Percentiles rank a stretch among this genome's conserved stretches.
Evolutionary conservation across 2,113 vertebrate species (phyloP).

Genomic region (Pygoscelis adeliae): DNA sequence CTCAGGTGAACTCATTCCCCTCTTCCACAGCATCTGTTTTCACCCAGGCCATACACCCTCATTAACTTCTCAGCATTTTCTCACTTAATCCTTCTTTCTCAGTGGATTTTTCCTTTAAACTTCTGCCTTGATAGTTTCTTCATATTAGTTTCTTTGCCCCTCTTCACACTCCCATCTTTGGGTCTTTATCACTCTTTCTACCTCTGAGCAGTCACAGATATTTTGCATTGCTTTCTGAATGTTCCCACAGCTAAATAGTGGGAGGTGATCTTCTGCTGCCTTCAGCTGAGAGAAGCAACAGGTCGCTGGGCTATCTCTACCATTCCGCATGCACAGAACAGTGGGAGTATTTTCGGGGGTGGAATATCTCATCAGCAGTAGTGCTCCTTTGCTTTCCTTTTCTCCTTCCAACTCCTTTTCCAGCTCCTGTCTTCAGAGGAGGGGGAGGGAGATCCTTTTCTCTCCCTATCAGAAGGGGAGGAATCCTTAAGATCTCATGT

Average conservation of each 20-base stretch:
- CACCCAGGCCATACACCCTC: not conserved
- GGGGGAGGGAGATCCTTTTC: not conserved
- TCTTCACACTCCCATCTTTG: not conserved
- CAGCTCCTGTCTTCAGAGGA: not conserved
- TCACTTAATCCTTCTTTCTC: not conserved
- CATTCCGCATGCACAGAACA: not conserved
- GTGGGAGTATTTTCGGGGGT: not conserved
- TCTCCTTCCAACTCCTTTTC: not conserved
- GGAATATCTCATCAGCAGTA: not conserved
- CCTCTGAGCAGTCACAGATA: not conserved
- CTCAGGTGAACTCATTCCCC: not conserved
- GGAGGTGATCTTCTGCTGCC: not conserved
- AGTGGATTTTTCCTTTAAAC: not conserved
- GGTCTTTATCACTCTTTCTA: not conserved
- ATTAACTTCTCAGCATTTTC: not conserved
- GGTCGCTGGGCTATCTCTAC: fast-evolving
- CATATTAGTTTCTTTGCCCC: not conserved
- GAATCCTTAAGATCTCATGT: not conserved
- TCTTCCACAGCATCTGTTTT: not conserved
- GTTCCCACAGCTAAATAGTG: not conserved
- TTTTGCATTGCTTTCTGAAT: not conserved
- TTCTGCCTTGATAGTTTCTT: not conserved
- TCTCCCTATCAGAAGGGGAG: not conserved
- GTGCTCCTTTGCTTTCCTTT: not conserved
- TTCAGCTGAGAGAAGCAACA: not conserved